These are phyloP conservation scores for Amphimallon solstitiale DNA, from an alignment of 2,888 invertebrate species.

Conservation along the genomic window DNA sequence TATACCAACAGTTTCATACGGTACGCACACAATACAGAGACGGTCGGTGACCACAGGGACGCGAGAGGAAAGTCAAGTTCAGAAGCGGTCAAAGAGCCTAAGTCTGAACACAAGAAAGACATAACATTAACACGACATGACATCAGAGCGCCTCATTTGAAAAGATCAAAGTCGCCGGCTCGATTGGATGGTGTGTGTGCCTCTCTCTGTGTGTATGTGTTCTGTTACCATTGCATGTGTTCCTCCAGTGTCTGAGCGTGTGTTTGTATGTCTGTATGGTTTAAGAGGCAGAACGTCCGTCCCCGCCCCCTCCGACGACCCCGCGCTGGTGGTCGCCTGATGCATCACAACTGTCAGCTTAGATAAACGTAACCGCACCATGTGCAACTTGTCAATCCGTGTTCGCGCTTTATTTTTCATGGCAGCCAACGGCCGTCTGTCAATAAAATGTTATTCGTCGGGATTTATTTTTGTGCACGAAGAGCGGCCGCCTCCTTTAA, in stretches of 20 bases:
- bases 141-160: conserved; percentile 61
- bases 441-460: conserved; percentile 37
- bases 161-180: conserved; percentile 58
- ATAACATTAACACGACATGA: conserved; percentile 61
- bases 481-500: neutral
- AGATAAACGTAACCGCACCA: conserved; percentile 54
- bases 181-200: conserved; percentile 47
- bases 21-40: neutral
- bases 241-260: too few species aligned
- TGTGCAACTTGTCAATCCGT: conserved; percentile 55
- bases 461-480: conserved; percentile 6
- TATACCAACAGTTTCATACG: neutral
- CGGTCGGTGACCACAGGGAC: neutral
- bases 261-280: conserved; percentile 37
- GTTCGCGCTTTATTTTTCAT: conserved; percentile 49
- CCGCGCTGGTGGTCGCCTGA: conserved; percentile 42
- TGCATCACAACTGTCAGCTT: conserved; percentile 54
- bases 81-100: conserved; percentile 54
- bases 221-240: neutral
- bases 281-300: conserved; percentile 48
- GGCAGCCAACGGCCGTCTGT: conserved; percentile 40
- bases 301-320: conserved; percentile 16
- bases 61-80: conserved; percentile 50
- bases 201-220: neutral
- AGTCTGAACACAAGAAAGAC: conserved; percentile 53